Evolutionary conservation across 2,113 vertebrate species (phyloP).

Genomic region (Malaclemys terrapin): DNA sequence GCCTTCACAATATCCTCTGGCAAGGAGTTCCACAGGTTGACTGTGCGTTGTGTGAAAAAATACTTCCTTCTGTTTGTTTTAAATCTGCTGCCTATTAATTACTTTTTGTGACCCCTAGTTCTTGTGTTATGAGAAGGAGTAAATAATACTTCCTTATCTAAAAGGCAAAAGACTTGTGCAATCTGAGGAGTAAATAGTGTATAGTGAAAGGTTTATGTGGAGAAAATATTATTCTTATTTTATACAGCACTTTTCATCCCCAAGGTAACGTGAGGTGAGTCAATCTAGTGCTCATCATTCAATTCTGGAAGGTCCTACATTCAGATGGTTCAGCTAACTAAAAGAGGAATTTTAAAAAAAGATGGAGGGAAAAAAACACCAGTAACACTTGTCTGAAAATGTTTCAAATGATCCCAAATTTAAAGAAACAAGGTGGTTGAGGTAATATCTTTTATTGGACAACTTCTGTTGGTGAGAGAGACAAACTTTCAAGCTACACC

Average conservation of each 20-base stretch:
- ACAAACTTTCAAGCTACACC: no score
- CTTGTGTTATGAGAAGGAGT: no score
- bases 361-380: no score
- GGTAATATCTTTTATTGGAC: no score
- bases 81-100: no score
- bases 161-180: background rate
- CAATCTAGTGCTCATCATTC: background rate
- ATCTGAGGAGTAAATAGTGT: rapidly evolving
- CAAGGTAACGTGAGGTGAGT: background rate
- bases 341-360: background rate
- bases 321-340: background rate
- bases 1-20: no score
- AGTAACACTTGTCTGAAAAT: background rate
- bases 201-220: background rate
- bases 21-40: no score
- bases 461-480: no score
- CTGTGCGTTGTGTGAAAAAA: no score
- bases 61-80: no score
- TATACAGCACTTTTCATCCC: background rate
- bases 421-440: background rate
- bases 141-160: no score
- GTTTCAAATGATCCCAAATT: background rate
- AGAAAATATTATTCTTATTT: background rate
- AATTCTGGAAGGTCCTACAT: background rate
- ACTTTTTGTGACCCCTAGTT: no score